Percentiles rank a stretch among this genome's conserved stretches.
Evolutionary conservation across 53 echinoderm and acorn worm genomes (phyloP).

Genomic region (Temnopleurus reevesii): DNA sequence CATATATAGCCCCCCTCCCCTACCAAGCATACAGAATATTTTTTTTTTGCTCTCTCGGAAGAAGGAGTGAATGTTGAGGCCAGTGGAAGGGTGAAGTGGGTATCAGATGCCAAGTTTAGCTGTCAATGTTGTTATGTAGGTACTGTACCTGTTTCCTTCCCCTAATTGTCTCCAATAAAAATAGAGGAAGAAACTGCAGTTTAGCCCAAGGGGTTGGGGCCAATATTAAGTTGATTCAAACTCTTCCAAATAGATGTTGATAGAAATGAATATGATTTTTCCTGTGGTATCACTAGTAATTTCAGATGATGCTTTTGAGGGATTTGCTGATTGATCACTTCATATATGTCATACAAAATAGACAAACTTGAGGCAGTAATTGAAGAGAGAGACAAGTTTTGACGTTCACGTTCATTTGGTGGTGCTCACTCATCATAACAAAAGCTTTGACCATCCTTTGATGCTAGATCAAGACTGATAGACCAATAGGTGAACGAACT

Average conservation of each 20-base stretch:
- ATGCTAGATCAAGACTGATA: background rate
- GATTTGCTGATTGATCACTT: constrained; percentile 13
- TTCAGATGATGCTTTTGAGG: background rate
- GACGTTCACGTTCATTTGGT: constrained; percentile 7
- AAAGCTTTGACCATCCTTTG: background rate
- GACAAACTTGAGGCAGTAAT: constrained; percentile 23
- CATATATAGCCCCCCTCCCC: no score
- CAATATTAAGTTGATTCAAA: background rate
- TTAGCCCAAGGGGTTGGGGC: background rate
- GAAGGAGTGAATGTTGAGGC: no score
- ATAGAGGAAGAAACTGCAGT: no score
- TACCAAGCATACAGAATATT: no score
- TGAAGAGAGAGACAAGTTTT: background rate
- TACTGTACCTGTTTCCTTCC: no score
- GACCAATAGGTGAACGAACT: no score
- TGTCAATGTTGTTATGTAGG: no score
- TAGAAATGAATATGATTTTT: background rate
- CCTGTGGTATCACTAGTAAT: background rate
- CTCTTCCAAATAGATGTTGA: background rate
- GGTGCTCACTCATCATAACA: background rate
- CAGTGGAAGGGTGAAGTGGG: no score
- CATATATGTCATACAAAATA: constrained; percentile 25
- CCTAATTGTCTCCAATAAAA: no score
- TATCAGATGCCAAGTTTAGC: no score
- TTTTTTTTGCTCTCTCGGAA: no score